Evolutionary conservation across 2,797 vertebrate genomes (phyloP), one percentile per base, ranked within the genome.

Genomic region (Lacerta agilis): DNA sequence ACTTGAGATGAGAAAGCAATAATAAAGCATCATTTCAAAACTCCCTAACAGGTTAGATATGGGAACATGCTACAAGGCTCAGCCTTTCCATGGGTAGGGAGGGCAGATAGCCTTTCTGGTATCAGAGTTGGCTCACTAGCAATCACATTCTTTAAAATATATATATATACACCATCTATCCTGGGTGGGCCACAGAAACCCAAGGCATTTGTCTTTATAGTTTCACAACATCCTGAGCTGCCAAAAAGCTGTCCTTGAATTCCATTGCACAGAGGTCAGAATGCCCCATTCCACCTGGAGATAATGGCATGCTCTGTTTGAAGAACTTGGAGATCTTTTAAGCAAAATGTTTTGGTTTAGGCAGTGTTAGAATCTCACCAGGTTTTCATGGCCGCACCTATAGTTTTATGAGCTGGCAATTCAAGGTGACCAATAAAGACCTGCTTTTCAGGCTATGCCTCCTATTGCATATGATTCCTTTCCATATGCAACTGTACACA

Each of bases 131-230:
- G 23, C 86, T 76, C 25, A 18, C 15, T 11, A 76, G 64, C 43
- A 78, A 67, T 76, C 33, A 49, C 49, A 64, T 17, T 23, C 64
- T 79, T 64, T 55, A 1, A 0, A 55, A 25, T n/a, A n/a, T n/a
- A 78, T 88, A 73, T 8, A 41, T 43, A 3, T 43, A 36, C 76
- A 49, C 76, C 79, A 25, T 43, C 29, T 17, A 84, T 64, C 76
- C 67, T 88, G 82, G 87, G 87, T 88, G 87, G 87, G 82, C 82
- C 45, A 36, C 17, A 84, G 38, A 25, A 43, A 43, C 45, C 78
- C n/a, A 79, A 73, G 18, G 29, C 55, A 64, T 79, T 72, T 43
- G 33, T 43, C 76, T 72, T 61, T n/a, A 41, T 79, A 27, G 23
- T 84, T 73, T 45, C 82, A 84, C 76, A 88, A 84, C 8, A 13